Conservation (phyloP, 2,113 vertebrate genomes). For the Spheniscus mendiculus region DNA sequence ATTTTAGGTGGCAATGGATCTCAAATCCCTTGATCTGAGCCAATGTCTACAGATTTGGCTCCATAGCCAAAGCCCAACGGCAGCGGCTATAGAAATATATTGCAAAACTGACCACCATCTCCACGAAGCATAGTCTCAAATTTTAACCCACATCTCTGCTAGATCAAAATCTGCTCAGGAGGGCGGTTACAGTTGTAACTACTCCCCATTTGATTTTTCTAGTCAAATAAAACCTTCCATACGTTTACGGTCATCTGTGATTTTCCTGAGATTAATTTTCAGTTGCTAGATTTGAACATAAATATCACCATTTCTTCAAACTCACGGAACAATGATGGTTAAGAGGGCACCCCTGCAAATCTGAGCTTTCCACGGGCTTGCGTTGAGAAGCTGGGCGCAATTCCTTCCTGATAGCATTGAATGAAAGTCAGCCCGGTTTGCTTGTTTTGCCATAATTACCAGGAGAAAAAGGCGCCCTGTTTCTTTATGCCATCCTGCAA, state of each 20-base stretch:
- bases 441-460: background rate
- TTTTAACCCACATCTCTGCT: background rate
- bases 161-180: background rate
- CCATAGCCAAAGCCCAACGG: background rate
- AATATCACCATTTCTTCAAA: background rate
- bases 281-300: background rate
- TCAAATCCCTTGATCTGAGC: background rate
- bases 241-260: background rate
- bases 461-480: background rate
- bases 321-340: background rate
- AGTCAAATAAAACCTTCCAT: background rate
- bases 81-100: background rate
- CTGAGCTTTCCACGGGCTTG: background rate
- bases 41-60: background rate
- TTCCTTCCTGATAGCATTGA: background rate
- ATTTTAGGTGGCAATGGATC: constrained; percentile 13
- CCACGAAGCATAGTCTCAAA: background rate
- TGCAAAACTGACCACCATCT: background rate
- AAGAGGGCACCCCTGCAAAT: background rate
- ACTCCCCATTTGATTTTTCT: background rate
- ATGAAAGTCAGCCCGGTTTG: background rate
- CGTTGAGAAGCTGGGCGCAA: background rate
- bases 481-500: background rate
- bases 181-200: background rate
- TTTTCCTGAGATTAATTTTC: background rate